Evolutionary conservation across 2,888 invertebrate species (phyloP).

Genomic region (Scaptomyza parva): DNA sequence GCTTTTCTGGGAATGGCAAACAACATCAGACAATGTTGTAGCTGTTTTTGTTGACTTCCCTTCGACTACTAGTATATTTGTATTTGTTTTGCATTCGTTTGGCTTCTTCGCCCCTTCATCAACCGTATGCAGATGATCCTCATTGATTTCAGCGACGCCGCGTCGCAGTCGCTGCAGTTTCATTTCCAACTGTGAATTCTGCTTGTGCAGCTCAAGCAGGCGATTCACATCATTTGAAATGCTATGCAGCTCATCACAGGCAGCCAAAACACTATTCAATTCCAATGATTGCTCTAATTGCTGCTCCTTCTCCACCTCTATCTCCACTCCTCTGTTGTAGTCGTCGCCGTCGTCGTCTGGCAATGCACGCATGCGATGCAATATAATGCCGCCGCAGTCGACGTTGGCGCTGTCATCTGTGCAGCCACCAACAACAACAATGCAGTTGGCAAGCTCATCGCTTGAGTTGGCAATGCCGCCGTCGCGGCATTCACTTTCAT

Average conservation of each 20-base stretch:
- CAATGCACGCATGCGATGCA: conserved; percentile 76
- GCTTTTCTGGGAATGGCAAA: conserved; percentile 66
- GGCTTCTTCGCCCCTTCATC: conserved; percentile 43
- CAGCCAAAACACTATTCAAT: conserved; percentile 67
- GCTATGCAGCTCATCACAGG: conserved; percentile 81
- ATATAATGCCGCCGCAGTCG: conserved; percentile 71
- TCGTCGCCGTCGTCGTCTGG: conserved; percentile 47
- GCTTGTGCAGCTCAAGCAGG: conserved; percentile 76
- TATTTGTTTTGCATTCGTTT: conserved; percentile 27
- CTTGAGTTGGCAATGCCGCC: conserved; percentile 70
- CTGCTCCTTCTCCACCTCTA: conserved; percentile 5
- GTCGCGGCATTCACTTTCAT: conserved; percentile 71
- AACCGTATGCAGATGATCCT: conserved; percentile 76
- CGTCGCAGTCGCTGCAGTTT: conserved; percentile 81
- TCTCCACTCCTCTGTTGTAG: neutral
- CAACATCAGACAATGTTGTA: conserved; percentile 17
- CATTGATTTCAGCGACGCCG: conserved; percentile 83
- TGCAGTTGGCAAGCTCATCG: conserved; percentile 82
- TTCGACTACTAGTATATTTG: neutral
- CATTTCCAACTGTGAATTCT: conserved; percentile 79
- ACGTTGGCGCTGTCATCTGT: conserved; percentile 73
- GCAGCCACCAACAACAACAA: conserved; percentile 80
- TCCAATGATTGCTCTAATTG: conserved; percentile 51
- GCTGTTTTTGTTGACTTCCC: conserved; percentile 25
- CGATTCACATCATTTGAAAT: conserved; percentile 83